Evolutionary conservation across 2,888 invertebrate species (phyloP).

Genomic region (Holacanthella duospinosa): DNA sequence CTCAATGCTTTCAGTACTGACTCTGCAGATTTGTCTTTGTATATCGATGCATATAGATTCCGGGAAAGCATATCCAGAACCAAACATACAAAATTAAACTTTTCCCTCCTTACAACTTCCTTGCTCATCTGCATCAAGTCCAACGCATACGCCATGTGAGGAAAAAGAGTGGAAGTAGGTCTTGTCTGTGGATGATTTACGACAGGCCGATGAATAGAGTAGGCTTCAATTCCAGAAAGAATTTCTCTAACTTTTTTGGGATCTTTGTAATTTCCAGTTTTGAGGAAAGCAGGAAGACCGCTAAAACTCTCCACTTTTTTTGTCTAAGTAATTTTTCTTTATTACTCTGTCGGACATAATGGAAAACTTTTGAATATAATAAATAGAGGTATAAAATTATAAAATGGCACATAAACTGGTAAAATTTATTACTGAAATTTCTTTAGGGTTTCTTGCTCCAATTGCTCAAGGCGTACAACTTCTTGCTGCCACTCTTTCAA

Average conservation of each 20-base stretch:
- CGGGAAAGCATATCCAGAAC: background rate
- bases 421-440: too few species aligned
- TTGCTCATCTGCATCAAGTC: slow-evolving; percentile 6
- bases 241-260: background rate
- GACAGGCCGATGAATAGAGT: background rate
- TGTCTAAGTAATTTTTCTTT: background rate
- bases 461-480: too few species aligned
- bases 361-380: too few species aligned
- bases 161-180: background rate
- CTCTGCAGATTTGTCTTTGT: background rate
- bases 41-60: background rate
- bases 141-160: background rate
- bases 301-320: background rate
- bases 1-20: background rate
- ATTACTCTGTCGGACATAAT: background rate
- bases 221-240: background rate
- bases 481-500: background rate
- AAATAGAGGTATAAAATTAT: too few species aligned
- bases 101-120: background rate
- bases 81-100: background rate
- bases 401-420: too few species aligned
- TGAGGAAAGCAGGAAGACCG: background rate
- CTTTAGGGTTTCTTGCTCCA: too few species aligned
- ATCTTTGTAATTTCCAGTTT: background rate
- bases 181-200: background rate